phyloP scores from a whole-genome alignment of 2,113 vertebrate species.

The Mesitornis unicolor region DNA sequence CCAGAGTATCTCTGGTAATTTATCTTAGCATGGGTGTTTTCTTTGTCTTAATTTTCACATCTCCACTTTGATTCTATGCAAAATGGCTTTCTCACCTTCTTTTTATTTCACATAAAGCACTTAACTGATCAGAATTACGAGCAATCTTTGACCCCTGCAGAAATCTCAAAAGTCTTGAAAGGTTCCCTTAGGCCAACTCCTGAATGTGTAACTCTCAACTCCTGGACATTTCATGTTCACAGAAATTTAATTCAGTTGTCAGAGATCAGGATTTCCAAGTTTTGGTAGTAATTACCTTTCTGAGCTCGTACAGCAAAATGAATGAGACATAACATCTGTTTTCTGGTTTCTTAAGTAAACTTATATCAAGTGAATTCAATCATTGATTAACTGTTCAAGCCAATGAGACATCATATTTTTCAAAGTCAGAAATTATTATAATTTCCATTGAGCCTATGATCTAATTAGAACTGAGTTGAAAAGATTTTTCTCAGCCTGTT shows the following conservation, averaged over 20 bases:
- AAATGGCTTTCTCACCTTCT: not conserved
- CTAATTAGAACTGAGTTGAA: slow-evolving; percentile 41
- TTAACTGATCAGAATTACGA: not conserved
- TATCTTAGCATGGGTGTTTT: not conserved
- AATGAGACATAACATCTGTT: slow-evolving; percentile 63
- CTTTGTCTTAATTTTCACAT: not conserved
- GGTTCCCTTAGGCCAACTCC: not conserved
- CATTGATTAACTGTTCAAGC: slow-evolving; percentile 63
- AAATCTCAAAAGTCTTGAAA: slow-evolving; percentile 1
- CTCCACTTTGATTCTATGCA: not conserved
- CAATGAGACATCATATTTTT: slow-evolving; percentile 63
- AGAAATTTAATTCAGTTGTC: slow-evolving; percentile 34
- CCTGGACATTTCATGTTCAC: not conserved
- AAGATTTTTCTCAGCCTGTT: slow-evolving; percentile 18
- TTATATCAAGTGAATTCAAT: slow-evolving; percentile 33
- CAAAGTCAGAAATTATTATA: slow-evolving; percentile 63
- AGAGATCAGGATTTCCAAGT: slow-evolving; percentile 33
- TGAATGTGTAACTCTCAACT: not conserved
- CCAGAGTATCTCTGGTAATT: not conserved
- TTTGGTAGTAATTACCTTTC: slow-evolving; percentile 54
- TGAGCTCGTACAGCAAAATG: slow-evolving; percentile 20
- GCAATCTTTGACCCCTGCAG: not conserved
- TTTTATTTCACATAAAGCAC: not conserved
- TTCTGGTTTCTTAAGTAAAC: slow-evolving; percentile 57
- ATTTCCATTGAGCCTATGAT: slow-evolving; percentile 22